phyloP scores from a whole-genome alignment of 2,113 vertebrate species.

The Stomatorhinus ivindoensis region DNA sequence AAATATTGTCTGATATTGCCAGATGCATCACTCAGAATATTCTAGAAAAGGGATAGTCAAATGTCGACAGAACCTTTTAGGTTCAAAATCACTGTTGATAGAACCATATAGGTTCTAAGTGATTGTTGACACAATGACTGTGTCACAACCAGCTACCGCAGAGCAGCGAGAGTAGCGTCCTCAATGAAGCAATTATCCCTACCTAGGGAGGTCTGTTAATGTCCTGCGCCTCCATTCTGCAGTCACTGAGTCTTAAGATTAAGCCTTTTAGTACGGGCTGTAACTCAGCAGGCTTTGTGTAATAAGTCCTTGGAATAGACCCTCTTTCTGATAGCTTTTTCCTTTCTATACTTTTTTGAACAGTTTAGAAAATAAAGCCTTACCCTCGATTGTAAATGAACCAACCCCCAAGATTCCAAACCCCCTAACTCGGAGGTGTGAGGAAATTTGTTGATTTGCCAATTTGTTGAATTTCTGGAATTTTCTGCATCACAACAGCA shows the following conservation, averaged over 20 bases:
- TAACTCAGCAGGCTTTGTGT: neutral
- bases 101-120: neutral
- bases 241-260: neutral
- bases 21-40: neutral
- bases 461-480: neutral
- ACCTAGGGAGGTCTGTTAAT: neutral
- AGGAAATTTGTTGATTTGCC: neutral
- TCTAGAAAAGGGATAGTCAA: neutral
- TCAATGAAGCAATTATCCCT: neutral
- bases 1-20: neutral
- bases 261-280: neutral
- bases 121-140: neutral
- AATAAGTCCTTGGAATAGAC: neutral
- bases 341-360: neutral
- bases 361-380: neutral
- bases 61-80: neutral
- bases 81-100: neutral
- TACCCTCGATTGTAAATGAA: neutral
- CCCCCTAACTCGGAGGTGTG: too few relatives aligned
- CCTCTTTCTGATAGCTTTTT: neutral
- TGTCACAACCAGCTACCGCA: neutral
- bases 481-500: neutral
- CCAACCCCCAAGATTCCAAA: neutral
- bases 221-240: neutral
- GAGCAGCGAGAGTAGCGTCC: neutral